phyloP scores from a whole-genome alignment of 2,797 vertebrate genomes.

The Rhyacichthys aspro region DNA sequence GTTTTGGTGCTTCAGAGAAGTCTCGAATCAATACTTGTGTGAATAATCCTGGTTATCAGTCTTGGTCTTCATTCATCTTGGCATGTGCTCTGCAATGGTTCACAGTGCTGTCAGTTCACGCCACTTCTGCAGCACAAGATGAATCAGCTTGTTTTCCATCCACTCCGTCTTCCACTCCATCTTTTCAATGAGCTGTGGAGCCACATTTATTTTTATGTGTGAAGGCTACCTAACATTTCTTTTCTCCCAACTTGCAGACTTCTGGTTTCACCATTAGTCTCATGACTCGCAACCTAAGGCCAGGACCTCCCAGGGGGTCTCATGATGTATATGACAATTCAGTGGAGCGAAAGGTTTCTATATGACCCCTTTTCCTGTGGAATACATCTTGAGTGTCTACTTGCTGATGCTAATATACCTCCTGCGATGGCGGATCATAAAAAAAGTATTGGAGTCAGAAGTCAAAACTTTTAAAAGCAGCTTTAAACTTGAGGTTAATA shows the following conservation, averaged over 20 bases:
- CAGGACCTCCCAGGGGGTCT: not conserved
- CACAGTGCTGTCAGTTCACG: conserved; percentile 1
- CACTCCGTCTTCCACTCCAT: conserved; percentile 8
- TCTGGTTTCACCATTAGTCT: not conserved
- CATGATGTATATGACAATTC: conserved; percentile 8
- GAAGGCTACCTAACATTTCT: not conserved
- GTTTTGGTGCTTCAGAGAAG: not conserved
- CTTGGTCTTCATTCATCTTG: conserved; percentile 3
- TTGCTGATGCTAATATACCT: conserved; percentile 3
- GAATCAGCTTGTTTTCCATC: conserved; percentile 16
- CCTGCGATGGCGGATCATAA: not conserved
- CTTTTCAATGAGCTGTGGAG: conserved; percentile 6
- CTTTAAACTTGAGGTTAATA: not conserved
- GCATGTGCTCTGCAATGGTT: conserved; percentile 4
- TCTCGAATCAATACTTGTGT: conserved; percentile 1
- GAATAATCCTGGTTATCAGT: conserved; percentile 12
- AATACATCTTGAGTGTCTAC: conserved; percentile 6
- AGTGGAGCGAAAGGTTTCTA: not conserved
- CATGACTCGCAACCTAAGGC: not conserved
- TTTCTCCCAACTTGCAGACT: not conserved
- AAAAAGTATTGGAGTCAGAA: not conserved
- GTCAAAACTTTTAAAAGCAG: not conserved
- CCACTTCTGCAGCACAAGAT: conserved; percentile 7
- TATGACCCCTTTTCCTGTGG: not conserved
- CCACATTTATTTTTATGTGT: conserved; percentile 5